phyloP scores from a whole-genome alignment of 2,888 invertebrate genomes.

The Cotesia congregata region DNA sequence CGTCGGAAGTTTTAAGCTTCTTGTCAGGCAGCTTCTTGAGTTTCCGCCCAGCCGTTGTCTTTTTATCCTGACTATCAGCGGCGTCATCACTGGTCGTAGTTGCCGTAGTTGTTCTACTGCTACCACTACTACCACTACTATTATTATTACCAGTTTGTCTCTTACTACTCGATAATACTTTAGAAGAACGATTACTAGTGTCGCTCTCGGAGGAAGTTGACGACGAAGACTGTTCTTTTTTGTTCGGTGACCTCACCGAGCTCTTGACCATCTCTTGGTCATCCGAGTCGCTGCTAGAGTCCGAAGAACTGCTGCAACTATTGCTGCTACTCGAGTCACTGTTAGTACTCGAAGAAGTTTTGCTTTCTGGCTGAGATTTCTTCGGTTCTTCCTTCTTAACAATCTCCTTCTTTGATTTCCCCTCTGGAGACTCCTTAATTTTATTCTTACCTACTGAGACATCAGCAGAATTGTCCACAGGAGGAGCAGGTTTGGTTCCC shows the following conservation, averaged over 20 bases:
- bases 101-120: slow-evolving; percentile 36
- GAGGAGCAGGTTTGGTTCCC: slow-evolving; percentile 72
- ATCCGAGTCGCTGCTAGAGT: slow-evolving; percentile 66
- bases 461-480: slow-evolving; percentile 56
- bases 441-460: slow-evolving; percentile 62
- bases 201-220: slow-evolving; percentile 65
- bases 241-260: slow-evolving; percentile 52
- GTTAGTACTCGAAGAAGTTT: slow-evolving; percentile 73
- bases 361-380: slow-evolving; percentile 52
- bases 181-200: slow-evolving; percentile 56
- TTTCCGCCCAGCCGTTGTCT: slow-evolving; percentile 69
- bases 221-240: slow-evolving; percentile 60
- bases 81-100: slow-evolving; percentile 44
- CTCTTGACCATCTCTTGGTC: slow-evolving; percentile 52
- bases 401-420: slow-evolving; percentile 53
- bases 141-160: slow-evolving; percentile 41
- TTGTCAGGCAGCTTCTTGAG: slow-evolving; percentile 81
- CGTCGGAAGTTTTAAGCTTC: slow-evolving; percentile 89
- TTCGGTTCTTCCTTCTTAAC: slow-evolving; percentile 63
- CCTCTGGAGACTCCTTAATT: slow-evolving; percentile 57
- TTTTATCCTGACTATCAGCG: slow-evolving; percentile 50
- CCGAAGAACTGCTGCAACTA: slow-evolving; percentile 69
- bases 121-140: slow-evolving; percentile 26
- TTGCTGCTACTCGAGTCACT: slow-evolving; percentile 73
- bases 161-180: slow-evolving; percentile 46